Base-by-base conservation (phyloP, 2,888 invertebrate species). In the Leptodirus hochenwartii region DNA sequence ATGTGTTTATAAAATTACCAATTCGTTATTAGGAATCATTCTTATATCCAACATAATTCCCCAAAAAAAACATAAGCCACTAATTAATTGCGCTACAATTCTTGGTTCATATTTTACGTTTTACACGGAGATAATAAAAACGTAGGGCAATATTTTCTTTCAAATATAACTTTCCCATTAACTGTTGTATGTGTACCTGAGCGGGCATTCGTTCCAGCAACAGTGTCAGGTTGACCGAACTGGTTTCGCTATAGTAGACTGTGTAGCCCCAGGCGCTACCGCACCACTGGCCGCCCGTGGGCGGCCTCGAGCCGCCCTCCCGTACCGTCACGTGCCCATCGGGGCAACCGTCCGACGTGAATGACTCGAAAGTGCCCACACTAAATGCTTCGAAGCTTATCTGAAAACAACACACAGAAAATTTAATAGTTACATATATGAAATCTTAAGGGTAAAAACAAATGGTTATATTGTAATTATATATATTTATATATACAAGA, bases 181-280 rank as follows among this genome's bases (percentile, higher is more conserved):
- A n/a, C n/a, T n/a, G n/a, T n/a, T n/a, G n/a, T n/a, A 11, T 4
- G 25, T 53, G 52, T 47, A 77, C 77, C 71, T 78, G 76, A 58
- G 74, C 76, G 43, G 74, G 72, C 30, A 78, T 58, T 39, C 70
- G 64, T 43, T 72, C 69, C 38, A 80, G 55, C 46, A 66, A 64
- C 34, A 81, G 58, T 5, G 78, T 75, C 53, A 82, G 63, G 53
- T 79, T 80, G 41, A 82, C 71, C 40, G 76, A 77, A 40, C 72
- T 64, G 5, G 77, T 76, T 55, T 81, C 80, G 52, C 79, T 80
- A 62, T 80, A 81, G 56, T 80, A 82, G 27, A 81, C 80, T 1
- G 79, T 79, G 53, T 80, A 79, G 4, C 80, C 79, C 76, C 78
- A 78, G 1, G 79, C 78, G 24, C 76, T 76, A 25, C 81, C 81